Evolutionary conservation across 37 sponge, comb jelly and placozoan species (phyloP), one percentile per base, ranked within the genome.

Genomic region (Theonella swinhoei): DNA sequence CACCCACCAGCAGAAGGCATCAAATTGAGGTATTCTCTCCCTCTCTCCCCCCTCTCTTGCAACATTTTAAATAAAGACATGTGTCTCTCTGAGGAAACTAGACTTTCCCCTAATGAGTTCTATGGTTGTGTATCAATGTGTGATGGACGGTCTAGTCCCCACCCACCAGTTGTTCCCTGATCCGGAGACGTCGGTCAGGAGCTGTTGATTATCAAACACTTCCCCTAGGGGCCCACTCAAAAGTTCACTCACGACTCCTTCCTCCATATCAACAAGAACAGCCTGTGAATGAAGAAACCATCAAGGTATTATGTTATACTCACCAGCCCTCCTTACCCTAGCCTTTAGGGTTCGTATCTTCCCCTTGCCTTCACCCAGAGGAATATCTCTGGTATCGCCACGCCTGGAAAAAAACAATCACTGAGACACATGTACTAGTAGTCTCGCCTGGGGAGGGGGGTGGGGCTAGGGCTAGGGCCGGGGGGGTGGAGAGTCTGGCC

Each of bases 141-240:
- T n/a, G n/a, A n/a, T n/a, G n/a, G n/a, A n/a, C n/a, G n/a, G n/a
- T n/a, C n/a, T n/a, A n/a, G n/a, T n/a, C n/a, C n/a, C n/a, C n/a
- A n/a, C n/a, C n/a, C 34, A 95, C 98, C 99, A 98, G 82, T 98
- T 98, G 59, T 98, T 98, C 74, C 99, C 99, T 54, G 97, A 96
- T 23, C 99, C 99, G 39, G 97, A 96, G 60, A 98, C 97, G 66
- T 94, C 96, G 30, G 97, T 98, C 17, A 98, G 82, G 36, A 96
- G 80, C 59, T 96, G 95, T 30, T 74, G 89, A 38, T 92, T 89
- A 85, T 96, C 95, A 85, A 98, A 98, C 35, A 98, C 77, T 67
- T 98, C 99, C 19, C 99, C 94, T 31, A 98, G 80, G 1, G 91
- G 88, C 20, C 95, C 91, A 26, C 77, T 83, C 33, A 98, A 34